Evolutionary conservation across 2,797 vertebrate genomes (phyloP), one percentile per base, ranked within the genome.

Genomic region (Florisuga fusca): DNA sequence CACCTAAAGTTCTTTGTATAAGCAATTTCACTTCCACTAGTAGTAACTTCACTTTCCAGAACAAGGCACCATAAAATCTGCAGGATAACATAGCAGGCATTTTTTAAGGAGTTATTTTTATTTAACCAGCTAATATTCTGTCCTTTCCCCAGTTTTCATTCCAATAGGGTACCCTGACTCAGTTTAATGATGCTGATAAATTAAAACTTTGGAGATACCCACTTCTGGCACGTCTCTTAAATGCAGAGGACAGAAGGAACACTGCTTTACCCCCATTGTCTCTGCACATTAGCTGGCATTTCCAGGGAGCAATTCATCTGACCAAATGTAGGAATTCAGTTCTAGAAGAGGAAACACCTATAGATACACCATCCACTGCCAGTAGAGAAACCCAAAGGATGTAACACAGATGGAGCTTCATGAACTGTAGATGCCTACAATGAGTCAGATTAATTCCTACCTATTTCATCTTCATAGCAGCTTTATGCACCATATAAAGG

Each of bases 1-100:
- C 94, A 90, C 51, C 15, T 62, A 9, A 87, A 92, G 43, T 88
- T 95, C 73, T 87, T 77, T 86, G 68, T 84, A 71, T n/a, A 77
- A 89, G 55, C 50, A 68, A 50, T 90, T 96, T 84, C 12, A 63
- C 87, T 90, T 93, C 79, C 82, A n/a, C 59, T 71, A 86, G 31
- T 33, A 77, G 54, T 82, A 93, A 59, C 62, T 92, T 88, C n/a
- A 15, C 66, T 79, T 94, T 81, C 48, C 55, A 84, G 76, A 94
- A 66, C 54, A 15, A 20, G 53, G 19, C 36, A 92, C n/a, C 31
- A 46, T 84, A 80, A 90, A 89, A 90, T 66, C 66, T 64, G 23
- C 18, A 4, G 25, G 13, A 67, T 91, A 63, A 36, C 33, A 51
- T 33, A 64, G 46, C 23, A 76, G 21, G 57, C 3, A 1, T 67